phyloP scores from a whole-genome alignment of 92 coral and sea anemone genomes.

The Virgularia gustaviana region DNA sequence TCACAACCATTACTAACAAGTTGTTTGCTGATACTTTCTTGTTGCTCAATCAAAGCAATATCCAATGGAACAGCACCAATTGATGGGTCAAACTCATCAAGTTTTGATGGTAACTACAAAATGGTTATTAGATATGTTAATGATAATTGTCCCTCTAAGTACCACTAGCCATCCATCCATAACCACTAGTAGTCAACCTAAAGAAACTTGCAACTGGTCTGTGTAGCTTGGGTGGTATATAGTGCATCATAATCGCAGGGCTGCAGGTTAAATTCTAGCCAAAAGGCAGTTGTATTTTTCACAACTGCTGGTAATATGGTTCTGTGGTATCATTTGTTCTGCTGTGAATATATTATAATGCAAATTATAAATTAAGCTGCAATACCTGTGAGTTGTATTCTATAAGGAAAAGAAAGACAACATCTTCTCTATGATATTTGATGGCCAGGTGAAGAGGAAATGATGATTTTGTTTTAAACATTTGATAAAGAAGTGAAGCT shows the following conservation, averaged over 20 bases:
- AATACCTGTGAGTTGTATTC: slow-evolving; percentile 88
- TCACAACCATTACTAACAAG: slow-evolving; percentile 88
- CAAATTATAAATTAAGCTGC: no score
- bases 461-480: slow-evolving; percentile 91
- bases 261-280: no score
- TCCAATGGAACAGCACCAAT: slow-evolving; percentile 80
- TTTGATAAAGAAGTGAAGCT: slow-evolving; percentile 87
- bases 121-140: neutral
- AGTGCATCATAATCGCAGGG: no score
- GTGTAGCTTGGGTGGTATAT: no score
- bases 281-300: no score
- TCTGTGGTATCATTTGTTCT: no score
- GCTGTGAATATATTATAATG: no score
- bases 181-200: no score
- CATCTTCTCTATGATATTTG: slow-evolving; percentile 94
- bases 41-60: slow-evolving; percentile 81
- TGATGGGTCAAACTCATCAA: slow-evolving; percentile 86
- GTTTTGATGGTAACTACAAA: slow-evolving; percentile 74
- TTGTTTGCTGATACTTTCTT: slow-evolving; percentile 84
- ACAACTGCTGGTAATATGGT: no score
- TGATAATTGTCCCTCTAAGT: no score
- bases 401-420: slow-evolving; percentile 81
- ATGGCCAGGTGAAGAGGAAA: slow-evolving; percentile 92
- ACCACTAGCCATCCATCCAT: neutral
- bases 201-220: no score